Evolutionary conservation across 1,140 invertebrate genomes (phyloP), one percentile per base, ranked within the genome.

Genomic region (Chironomus tepperi): DNA sequence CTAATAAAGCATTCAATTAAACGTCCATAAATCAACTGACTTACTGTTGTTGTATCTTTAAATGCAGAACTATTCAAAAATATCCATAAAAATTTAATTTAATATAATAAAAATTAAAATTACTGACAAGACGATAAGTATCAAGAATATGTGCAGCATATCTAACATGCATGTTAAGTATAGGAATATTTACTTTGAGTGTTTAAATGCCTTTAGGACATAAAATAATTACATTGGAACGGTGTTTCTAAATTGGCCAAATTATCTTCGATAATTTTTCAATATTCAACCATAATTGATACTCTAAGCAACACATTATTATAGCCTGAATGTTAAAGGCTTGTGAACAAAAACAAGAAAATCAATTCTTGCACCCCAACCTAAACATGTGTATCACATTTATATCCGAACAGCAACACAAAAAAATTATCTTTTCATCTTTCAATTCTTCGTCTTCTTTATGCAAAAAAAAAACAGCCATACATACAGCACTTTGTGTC

Each of bases 241-340:
- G 47, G 47, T 57, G 47, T 57, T 57, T 57, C 47, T 57, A 57
- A 57, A 57, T 57, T 57, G 47, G 47, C 47, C 47, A 57, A 57
- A 57, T 57, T 57, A 57, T 57, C 47, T n/a, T n/a, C n/a, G 47
- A 57, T 57, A 57, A 57, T 57, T 57, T 34, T 57, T 57, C 47
- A 57, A 57, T 57, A 57, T 57, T 57, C 47, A 12, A 47, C 47
- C n/a, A 57, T 57, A 57, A 57, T 57, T 57, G 47, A 57, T 57
- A 57, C 47, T 57, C 47, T 57, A 57, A 57, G 47, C 47, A 57
- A 57, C n/a, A 57, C 47, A n/a, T 57, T 57, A n/a, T 57, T 57
- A n/a, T 15, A 15, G 47, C 47, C 12, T 57, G 47, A 57, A n/a
- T 57, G 47, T 57, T 57, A n/a, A n/a, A 57, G n/a, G 12, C 47